Evolutionary conservation across 2,888 invertebrate genomes (phyloP).

Genomic region (Torymus texanus): DNA sequence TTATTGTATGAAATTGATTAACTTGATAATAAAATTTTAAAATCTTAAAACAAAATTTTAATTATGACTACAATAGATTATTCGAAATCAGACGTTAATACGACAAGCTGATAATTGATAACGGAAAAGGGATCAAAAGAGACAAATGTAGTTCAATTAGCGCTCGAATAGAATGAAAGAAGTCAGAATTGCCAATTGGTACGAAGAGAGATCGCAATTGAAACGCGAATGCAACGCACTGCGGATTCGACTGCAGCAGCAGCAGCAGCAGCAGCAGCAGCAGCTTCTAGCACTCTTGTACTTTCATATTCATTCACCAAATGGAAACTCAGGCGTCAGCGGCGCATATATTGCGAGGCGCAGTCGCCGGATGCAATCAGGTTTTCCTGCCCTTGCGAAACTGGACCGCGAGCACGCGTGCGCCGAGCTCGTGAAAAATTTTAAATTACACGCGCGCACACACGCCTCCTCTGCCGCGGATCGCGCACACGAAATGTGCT

Average conservation of each 20-base stretch:
- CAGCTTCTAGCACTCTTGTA: not conserved
- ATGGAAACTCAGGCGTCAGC: slow-evolving; percentile 22
- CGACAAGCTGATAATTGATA: too few relatives aligned
- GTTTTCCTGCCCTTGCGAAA: slow-evolving; percentile 55
- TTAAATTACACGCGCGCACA: not conserved
- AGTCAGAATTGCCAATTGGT: slow-evolving; percentile 3
- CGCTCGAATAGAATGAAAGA: not conserved
- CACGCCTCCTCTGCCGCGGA: not conserved
- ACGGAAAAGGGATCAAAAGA: not conserved
- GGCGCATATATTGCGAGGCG: slow-evolving; percentile 32
- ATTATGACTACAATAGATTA: too few relatives aligned
- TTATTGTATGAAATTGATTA: too few relatives aligned
- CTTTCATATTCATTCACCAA: slow-evolving; percentile 47
- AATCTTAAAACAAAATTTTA: too few relatives aligned
- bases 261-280: not conserved
- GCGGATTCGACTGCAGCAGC: not conserved
- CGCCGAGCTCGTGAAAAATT: slow-evolving; percentile 18
- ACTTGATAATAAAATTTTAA: too few relatives aligned
- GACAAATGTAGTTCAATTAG: slow-evolving; percentile 13
- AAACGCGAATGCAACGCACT: not conserved
- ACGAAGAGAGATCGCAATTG: not conserved
- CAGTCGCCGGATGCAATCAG: slow-evolving; percentile 49
- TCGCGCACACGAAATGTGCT: not conserved
- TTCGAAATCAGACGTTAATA: too few relatives aligned
- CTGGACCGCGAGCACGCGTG: slow-evolving; percentile 32